Percentiles rank a stretch among this genome's conserved stretches.
Conservation (phyloP, 2,113 vertebrate species). For the Colius striatus region DNA sequence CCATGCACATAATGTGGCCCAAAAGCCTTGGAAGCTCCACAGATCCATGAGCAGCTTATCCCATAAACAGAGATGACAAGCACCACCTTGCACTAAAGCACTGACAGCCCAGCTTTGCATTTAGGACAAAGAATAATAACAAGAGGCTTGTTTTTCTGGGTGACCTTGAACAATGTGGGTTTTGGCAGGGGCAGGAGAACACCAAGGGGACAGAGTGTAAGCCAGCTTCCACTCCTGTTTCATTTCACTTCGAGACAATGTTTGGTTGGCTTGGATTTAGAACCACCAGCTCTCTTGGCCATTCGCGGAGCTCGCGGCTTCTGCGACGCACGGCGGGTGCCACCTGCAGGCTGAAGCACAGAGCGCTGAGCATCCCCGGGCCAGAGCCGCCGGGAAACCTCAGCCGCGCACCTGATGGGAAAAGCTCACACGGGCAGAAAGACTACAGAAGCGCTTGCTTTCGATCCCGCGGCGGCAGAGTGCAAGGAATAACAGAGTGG, state of each 20-base stretch:
- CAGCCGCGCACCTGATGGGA: accelerated
- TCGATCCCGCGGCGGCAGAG: not conserved
- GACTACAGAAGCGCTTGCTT: not conserved
- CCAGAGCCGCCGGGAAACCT: accelerated
- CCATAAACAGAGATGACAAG: not conserved
- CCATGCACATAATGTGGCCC: not conserved
- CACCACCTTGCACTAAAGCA: not conserved
- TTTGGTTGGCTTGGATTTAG: not conserved
- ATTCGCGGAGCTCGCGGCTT: not conserved
- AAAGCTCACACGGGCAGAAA: not conserved
- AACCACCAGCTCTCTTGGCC: not conserved
- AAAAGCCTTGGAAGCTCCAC: not conserved
- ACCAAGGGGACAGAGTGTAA: not conserved
- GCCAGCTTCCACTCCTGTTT: slow-evolving; percentile 24
- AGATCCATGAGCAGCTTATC: not conserved
- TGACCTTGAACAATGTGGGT: not conserved
- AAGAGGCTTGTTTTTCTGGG: not conserved
- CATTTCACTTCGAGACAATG: not conserved
- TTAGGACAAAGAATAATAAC: not conserved
- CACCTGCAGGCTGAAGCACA: slow-evolving; percentile 70
- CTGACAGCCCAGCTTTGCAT: not conserved
- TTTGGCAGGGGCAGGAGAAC: not conserved
- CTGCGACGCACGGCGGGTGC: slow-evolving; percentile 50
- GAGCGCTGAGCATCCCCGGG: too few relatives aligned
- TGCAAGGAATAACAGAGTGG: not conserved